Evolutionary conservation across 2,888 invertebrate species (phyloP).

Genomic region (Euzophera pinguis): DNA sequence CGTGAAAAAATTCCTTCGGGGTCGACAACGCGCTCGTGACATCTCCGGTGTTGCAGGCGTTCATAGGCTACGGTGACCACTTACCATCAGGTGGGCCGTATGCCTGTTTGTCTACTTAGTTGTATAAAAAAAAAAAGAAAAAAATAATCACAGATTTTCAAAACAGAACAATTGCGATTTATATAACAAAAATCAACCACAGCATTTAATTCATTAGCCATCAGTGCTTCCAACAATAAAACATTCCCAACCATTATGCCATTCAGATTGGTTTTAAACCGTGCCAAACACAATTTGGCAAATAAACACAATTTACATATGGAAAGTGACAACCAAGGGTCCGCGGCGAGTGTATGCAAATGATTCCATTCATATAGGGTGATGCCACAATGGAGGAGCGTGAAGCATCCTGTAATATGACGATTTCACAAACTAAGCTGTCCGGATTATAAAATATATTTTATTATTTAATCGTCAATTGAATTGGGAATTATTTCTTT

Average conservation of each 20-base stretch:
- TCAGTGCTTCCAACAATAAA: conserved; percentile 7
- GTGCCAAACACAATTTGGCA: conserved; percentile 64
- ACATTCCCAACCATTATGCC: conserved; percentile 7
- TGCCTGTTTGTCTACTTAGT: no score
- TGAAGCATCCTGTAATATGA: conserved; percentile 19
- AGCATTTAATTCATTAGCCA: conserved; percentile 2
- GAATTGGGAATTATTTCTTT: neutral
- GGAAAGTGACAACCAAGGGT: conserved; percentile 45
- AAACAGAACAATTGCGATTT: neutral
- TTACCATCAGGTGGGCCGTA: no score
- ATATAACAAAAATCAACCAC: neutral
- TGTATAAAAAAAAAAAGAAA: no score
- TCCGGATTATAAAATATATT: conserved; percentile 3
- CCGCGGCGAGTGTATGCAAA: conserved; percentile 54
- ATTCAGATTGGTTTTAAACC: conserved; percentile 12
- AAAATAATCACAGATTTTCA: neutral
- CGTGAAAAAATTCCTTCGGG: no score
- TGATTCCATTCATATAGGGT: conserved; percentile 49
- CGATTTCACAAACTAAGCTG: conserved; percentile 13
- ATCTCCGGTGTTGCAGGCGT: no score
- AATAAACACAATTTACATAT: conserved; percentile 62
- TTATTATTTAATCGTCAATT: neutral
- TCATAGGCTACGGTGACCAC: no score
- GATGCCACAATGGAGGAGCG: conserved; percentile 19
- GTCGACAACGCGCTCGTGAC: no score